phyloP scores from a whole-genome alignment of 1,140 invertebrate species.

The Diorhabda sublineata region DNA sequence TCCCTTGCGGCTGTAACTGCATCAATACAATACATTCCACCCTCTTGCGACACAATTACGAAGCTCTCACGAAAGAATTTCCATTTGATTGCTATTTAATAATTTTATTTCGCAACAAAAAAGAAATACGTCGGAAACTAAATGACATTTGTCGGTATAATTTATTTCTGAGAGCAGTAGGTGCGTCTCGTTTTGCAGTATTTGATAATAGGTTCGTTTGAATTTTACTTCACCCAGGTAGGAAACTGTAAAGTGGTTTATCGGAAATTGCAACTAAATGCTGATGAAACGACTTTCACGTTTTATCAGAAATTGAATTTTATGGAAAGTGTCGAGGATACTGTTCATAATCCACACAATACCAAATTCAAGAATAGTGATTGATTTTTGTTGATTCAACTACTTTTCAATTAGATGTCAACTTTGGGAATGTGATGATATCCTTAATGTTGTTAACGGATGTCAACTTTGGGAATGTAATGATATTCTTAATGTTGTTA shows the following conservation, averaged over 20 bases:
- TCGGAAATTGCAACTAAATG: neutral
- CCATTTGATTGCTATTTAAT: neutral
- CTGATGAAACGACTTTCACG: neutral
- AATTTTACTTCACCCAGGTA: neutral
- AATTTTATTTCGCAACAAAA: neutral
- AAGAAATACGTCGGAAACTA: neutral
- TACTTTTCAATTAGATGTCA: too few relatives aligned
- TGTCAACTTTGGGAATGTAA: too few relatives aligned
- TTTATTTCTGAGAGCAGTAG: neutral
- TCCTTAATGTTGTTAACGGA: too few relatives aligned
- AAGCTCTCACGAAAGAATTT: neutral
- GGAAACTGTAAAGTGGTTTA: neutral
- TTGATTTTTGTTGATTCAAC: too few relatives aligned
- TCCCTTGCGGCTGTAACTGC: neutral
- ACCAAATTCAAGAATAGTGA: too few relatives aligned
- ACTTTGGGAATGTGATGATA: too few relatives aligned
- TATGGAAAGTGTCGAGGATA: neutral
- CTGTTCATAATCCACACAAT: too few relatives aligned
- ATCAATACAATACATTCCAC: neutral
- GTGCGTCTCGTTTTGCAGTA: neutral
- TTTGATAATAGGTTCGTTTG: neutral
- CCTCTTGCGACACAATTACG: neutral
- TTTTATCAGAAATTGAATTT: neutral
- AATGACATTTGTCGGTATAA: neutral
- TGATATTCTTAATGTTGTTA: too few relatives aligned